These are phyloP conservation scores for Dendrocopos noguchii DNA, from an alignment of 2,113 vertebrate species.

Conservation along the genomic window DNA sequence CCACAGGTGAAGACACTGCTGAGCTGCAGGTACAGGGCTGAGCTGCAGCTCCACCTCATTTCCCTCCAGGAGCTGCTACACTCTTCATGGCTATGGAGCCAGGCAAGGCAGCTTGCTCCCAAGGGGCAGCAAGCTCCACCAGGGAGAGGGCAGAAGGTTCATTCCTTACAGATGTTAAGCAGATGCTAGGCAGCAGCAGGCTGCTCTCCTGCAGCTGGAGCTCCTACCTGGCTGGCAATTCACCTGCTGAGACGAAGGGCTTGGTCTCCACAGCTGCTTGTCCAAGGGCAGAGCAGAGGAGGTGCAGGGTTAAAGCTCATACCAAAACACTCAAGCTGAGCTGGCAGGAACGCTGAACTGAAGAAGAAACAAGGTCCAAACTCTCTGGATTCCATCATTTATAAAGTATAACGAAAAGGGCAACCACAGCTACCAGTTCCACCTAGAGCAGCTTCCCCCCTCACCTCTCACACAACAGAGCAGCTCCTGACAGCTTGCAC, in stretches of 20 bases:
- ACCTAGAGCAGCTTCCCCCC: background rate
- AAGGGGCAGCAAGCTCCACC: background rate
- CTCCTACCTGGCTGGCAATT: background rate
- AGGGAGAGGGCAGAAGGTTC: background rate
- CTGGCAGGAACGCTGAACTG: background rate
- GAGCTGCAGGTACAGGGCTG: background rate
- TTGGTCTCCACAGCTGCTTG: background rate
- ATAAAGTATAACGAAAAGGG: background rate
- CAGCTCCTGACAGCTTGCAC: background rate
- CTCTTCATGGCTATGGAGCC: background rate
- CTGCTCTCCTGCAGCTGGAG: background rate
- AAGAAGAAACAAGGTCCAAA: background rate
- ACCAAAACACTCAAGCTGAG: background rate
- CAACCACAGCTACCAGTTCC: background rate
- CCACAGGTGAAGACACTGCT: background rate
- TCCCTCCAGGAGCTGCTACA: background rate
- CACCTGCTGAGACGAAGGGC: background rate
- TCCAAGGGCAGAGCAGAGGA: background rate
- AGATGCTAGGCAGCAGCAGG: rapidly evolving
- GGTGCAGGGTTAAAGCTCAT: background rate
- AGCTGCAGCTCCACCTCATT: background rate
- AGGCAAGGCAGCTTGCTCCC: background rate
- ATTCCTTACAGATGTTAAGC: background rate
- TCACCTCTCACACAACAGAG: background rate
- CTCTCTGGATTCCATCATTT: background rate